Conservation (phyloP, 92 coral and sea anemone genomes). For the Zoanthus gigantus region DNA sequence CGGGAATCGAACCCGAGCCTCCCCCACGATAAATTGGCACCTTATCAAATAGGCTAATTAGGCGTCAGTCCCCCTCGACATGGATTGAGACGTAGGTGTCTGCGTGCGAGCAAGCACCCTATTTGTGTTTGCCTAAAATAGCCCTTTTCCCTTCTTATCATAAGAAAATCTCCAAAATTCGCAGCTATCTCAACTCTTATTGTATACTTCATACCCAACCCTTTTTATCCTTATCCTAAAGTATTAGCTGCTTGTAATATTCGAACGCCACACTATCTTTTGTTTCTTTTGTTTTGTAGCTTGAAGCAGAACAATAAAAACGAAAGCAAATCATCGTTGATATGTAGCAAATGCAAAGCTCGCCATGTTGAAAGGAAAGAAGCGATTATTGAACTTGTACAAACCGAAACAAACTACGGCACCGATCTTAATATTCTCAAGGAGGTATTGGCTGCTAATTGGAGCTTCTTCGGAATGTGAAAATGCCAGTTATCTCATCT, state of each 20-base stretch:
- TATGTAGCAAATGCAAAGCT: conserved; percentile 87
- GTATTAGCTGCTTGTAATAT: neutral
- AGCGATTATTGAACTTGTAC: conserved; percentile 94
- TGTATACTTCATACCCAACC: neutral
- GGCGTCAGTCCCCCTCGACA: too few relatives aligned
- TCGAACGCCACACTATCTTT: neutral
- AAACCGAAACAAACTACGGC: conserved; percentile 94
- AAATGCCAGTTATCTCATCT: neutral
- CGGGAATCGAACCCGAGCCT: too few relatives aligned
- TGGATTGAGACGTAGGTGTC: too few relatives aligned
- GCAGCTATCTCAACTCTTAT: too few relatives aligned
- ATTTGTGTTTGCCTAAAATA: too few relatives aligned
- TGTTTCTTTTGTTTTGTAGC: neutral
- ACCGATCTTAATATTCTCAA: conserved; percentile 93
- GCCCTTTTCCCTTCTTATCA: too few relatives aligned
- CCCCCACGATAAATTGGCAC: too few relatives aligned
- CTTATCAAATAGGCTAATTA: too few relatives aligned
- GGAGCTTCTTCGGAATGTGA: neutral
- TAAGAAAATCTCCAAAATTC: too few relatives aligned
- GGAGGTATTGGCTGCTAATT: conserved; percentile 67
- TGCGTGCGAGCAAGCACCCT: too few relatives aligned
- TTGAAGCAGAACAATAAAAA: neutral
- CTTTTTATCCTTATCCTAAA: neutral
- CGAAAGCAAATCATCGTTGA: conserved; percentile 29
- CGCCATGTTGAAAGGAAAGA: conserved; percentile 93